Evolutionary conservation across 1,140 invertebrate genomes (phyloP).

Genomic region (Cylas formicarius): DNA sequence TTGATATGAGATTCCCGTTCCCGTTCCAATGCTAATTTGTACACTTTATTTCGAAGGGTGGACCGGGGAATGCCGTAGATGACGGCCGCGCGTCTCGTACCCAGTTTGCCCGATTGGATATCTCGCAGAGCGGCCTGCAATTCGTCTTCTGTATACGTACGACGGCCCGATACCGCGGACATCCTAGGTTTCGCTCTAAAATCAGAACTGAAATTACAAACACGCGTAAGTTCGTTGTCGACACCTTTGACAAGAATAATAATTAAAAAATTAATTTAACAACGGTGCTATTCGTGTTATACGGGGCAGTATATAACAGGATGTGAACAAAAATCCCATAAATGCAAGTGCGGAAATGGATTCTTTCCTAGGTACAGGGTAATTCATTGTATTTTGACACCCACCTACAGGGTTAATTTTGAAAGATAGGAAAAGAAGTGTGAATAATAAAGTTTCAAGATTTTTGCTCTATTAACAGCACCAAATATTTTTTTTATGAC

Average conservation of each 20-base stretch:
- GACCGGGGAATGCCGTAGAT: conserved; percentile 94
- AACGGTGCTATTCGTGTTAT: too few relatives aligned
- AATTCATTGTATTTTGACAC: too few relatives aligned
- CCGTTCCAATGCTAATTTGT: conserved; percentile 71
- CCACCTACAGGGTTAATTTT: too few relatives aligned
- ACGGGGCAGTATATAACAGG: too few relatives aligned
- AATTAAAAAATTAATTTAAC: neutral
- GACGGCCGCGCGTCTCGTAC: conserved; percentile 83
- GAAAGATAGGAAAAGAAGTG: too few relatives aligned
- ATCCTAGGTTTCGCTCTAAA: conserved; percentile 56
- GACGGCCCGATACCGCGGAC: conserved; percentile 52
- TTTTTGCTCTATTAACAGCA: too few relatives aligned
- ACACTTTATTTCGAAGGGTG: conserved; percentile 89
- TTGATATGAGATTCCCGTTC: conserved; percentile 54
- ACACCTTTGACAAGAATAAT: neutral
- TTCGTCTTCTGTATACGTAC: conserved; percentile 87
- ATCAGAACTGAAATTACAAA: conserved; percentile 42
- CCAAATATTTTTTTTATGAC: too few relatives aligned
- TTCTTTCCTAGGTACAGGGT: too few relatives aligned
- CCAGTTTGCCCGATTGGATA: conserved; percentile 86
- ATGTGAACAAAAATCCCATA: too few relatives aligned
- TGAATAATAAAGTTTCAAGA: too few relatives aligned
- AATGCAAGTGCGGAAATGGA: too few relatives aligned
- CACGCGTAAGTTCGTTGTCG: conserved; percentile 23
- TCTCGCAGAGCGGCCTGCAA: conserved; percentile 82